Evolutionary conservation across 2,113 vertebrate genomes (phyloP), one percentile per base, ranked within the genome.

Genomic region (Psilopsiagon aymara): DNA sequence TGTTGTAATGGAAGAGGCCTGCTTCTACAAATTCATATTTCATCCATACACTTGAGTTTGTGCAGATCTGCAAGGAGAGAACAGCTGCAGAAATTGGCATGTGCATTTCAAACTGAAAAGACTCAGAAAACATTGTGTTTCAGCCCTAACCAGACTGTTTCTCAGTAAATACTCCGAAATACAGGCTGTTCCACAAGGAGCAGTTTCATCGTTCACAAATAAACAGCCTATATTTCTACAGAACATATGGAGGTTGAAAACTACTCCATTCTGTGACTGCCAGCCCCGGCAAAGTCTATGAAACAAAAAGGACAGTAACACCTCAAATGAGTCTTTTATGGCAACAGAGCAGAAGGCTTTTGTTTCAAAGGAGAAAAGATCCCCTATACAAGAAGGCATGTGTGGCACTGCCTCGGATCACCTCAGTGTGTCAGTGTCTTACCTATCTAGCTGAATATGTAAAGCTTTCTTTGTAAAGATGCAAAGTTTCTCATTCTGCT

Each of bases 381-480:
- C 14, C 51, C 17, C 68, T 39, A 1, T 2, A 46, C 17, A 39
- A 35, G 43, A 49, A 29, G 9, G 55, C 41, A 29, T 9, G 7
- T 0, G 20, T 53, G 55, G 43, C 6, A 3, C 88, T 86, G 88
- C 70, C 75, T 66, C 68, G 8, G 15, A 15, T 20, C 39, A 29
- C 83, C 77, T 75, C 83, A 6, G 46, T 6, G 10, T 18, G 52
- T 37, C 43, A 12, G 35, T 17, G 13, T 78, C 96, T 97, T 97
- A 99, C 99, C 99, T 99, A 97, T 99, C 99, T 97, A 99, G 97
- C 70, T 99, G 99, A 97, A 99, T 99, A 91, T 99, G 99, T 53
- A 99, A 98, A 69, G 99, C 99, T 96, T 99, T 99, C 97, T 99
- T 99, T 17, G 99, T 99, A 93, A 99, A 99, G 94, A 91, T 99